These are phyloP conservation scores for Stichodactyla mertensii DNA, from an alignment of 64 coral and sea anemone species.

Conservation along the genomic window DNA sequence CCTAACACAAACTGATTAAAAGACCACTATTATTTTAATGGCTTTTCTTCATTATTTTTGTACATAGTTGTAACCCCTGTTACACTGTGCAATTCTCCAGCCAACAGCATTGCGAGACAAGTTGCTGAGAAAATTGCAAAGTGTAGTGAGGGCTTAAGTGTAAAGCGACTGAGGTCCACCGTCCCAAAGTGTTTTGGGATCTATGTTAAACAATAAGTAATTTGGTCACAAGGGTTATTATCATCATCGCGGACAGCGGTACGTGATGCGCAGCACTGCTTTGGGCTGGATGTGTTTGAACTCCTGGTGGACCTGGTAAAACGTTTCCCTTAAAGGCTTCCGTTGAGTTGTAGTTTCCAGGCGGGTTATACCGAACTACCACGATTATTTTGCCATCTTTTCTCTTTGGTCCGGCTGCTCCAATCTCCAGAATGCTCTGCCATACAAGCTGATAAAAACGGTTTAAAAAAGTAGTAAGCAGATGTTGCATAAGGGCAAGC, in stretches of 20 bases:
- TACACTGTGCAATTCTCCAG: no score
- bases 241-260: neutral
- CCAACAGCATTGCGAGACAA: no score
- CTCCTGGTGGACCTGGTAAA: neutral
- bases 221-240: neutral
- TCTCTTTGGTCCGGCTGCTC: conserved; percentile 20
- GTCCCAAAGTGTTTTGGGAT: no score
- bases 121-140: no score
- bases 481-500: neutral
- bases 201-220: no score
- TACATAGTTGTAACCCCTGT: no score
- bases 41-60: no score
- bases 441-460: conserved; percentile 28
- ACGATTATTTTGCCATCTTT: conserved; percentile 35
- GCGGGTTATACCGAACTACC: conserved; percentile 40
- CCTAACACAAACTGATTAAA: no score
- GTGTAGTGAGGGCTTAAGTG: no score
- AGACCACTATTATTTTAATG: no score
- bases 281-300: neutral
- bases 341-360: conserved; percentile 41
- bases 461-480: neutral
- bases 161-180: no score
- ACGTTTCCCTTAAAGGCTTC: conserved; percentile 36
- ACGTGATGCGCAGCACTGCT: neutral
- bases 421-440: conserved; percentile 29